A percentile compares a stretch with the other conserved stretches of the same genome.
Evolutionary conservation across 2,888 invertebrate genomes (phyloP).

Genomic region (Lasioglossum leucozonium): DNA sequence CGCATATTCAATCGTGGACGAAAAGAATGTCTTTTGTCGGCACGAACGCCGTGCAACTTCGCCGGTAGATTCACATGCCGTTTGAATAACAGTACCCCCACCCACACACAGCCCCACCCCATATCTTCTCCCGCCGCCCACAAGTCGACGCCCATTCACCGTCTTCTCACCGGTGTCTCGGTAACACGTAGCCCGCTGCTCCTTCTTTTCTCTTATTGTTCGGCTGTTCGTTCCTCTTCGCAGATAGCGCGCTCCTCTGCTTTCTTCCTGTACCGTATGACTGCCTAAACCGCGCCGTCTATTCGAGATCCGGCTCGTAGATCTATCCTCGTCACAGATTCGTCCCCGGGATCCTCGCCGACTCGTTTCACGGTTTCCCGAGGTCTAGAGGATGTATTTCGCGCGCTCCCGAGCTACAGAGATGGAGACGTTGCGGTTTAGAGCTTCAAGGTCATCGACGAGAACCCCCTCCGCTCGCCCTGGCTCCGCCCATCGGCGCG

Average conservation of each 20-base stretch:
- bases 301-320: conserved; percentile 17
- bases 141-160: conserved; percentile 14
- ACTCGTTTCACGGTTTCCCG: neutral
- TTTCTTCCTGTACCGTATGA: neutral
- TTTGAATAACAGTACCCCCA: conserved; percentile 75
- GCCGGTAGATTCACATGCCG: conserved; percentile 78
- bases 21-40: conserved; percentile 81
- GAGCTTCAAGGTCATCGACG: neutral
- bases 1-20: conserved; percentile 79
- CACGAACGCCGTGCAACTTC: conserved; percentile 65
- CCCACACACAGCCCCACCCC: neutral
- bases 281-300: conserved; percentile 31
- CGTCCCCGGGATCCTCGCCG: neutral
- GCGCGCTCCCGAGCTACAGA: neutral
- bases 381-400: neutral
- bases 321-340: neutral
- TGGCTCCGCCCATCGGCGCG: neutral
- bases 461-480: neutral
- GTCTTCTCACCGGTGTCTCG: conserved; percentile 36
- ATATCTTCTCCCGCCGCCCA: neutral
- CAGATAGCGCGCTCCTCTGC: conserved; percentile 25
- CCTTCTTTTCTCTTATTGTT: conserved; percentile 19
- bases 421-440: neutral
- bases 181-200: conserved; percentile 31
- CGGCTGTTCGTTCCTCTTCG: conserved; percentile 12